Conservation (phyloP, 2,888 invertebrate genomes). For the Calameuta filiformis region DNA sequence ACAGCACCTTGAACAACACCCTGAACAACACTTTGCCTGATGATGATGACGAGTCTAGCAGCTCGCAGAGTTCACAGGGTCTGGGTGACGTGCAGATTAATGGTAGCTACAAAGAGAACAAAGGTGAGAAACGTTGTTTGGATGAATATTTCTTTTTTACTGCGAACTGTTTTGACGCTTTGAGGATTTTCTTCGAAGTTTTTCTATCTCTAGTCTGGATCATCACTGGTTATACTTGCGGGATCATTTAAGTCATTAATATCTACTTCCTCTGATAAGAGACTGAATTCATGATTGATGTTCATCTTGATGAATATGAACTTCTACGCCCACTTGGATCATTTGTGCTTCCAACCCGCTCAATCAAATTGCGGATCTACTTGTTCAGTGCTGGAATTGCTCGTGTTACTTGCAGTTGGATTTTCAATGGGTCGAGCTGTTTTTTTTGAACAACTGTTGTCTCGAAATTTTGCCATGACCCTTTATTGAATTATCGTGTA, state of each 20-base stretch:
- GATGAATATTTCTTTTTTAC: slow-evolving; percentile 21
- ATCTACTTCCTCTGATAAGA: slow-evolving; percentile 7
- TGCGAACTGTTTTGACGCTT: neutral
- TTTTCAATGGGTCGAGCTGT: neutral
- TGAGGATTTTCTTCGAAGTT: slow-evolving; percentile 7
- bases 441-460: neutral
- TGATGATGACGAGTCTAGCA: slow-evolving; percentile 71
- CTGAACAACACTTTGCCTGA: slow-evolving; percentile 43
- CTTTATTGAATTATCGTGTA: neutral
- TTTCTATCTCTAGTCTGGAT: slow-evolving; percentile 25
- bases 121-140: slow-evolving; percentile 60
- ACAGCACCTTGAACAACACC: slow-evolving; percentile 56
- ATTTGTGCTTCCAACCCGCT: neutral
- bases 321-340: slow-evolving; percentile 33
- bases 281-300: slow-evolving; percentile 18
- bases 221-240: neutral
- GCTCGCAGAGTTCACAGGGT: slow-evolving; percentile 71
- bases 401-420: neutral
- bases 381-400: neutral
- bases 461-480: neutral
- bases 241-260: neutral
- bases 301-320: slow-evolving; percentile 36
- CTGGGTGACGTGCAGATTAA: slow-evolving; percentile 68
- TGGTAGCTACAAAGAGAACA: slow-evolving; percentile 71
- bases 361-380: neutral